Conservation (phyloP, 2,888 invertebrate species). For the Cerceris rybyensis region DNA sequence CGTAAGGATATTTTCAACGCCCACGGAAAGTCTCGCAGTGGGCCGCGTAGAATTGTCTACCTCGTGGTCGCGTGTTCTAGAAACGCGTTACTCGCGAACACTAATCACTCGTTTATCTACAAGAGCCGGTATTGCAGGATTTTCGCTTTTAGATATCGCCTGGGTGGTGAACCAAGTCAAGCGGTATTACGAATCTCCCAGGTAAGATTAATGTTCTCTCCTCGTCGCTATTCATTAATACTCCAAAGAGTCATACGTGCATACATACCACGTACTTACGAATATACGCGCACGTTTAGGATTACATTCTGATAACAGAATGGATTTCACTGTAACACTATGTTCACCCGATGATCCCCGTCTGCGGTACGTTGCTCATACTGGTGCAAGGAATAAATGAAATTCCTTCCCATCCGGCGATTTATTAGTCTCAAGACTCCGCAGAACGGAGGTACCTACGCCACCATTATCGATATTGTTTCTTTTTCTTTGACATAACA, state of each 20-base stretch:
- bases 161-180: slow-evolving; percentile 41
- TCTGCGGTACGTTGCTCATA: slow-evolving; percentile 13
- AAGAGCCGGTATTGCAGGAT: slow-evolving; percentile 40
- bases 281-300: slow-evolving; percentile 47
- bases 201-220: slow-evolving; percentile 60
- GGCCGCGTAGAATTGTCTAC: not conserved
- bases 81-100: slow-evolving; percentile 41
- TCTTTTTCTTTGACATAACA: not conserved
- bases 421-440: slow-evolving; percentile 31
- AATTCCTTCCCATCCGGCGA: slow-evolving; percentile 41
- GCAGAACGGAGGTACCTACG: not conserved
- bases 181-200: slow-evolving; percentile 55
- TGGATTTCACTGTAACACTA: slow-evolving; percentile 53
- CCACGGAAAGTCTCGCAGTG: slow-evolving; percentile 22
- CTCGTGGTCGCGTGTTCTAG: slow-evolving; percentile 40
- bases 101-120: slow-evolving; percentile 58
- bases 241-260: slow-evolving; percentile 36
- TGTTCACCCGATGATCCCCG: slow-evolving; percentile 33
- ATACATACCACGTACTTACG: slow-evolving; percentile 19
- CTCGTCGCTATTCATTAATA: slow-evolving; percentile 57
- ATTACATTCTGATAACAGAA: slow-evolving; percentile 64
- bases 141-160: slow-evolving; percentile 61
- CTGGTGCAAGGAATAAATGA: slow-evolving; percentile 41
- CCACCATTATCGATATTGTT: slow-evolving; percentile 5
- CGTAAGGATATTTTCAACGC: slow-evolving; percentile 37